A percentile compares a stretch with the other conserved stretches of the same genome.
These are phyloP conservation scores for Eurosta solidaginis DNA, from an alignment of 1,140 invertebrate species.

Conservation along the genomic window DNA sequence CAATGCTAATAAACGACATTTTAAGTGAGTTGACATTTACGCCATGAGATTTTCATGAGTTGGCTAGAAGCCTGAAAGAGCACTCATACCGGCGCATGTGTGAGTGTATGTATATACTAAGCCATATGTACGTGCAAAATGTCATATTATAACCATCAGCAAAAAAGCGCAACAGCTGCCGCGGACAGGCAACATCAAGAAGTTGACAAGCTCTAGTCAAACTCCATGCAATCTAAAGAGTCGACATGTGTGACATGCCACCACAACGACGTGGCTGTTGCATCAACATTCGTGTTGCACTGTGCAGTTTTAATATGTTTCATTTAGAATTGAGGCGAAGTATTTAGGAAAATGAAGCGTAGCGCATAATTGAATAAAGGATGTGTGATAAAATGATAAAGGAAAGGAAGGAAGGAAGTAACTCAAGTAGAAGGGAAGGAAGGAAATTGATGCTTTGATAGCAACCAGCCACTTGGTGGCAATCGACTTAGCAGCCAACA, in stretches of 20 bases:
- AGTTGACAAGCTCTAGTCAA: slow-evolving; percentile 3
- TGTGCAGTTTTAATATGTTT: not conserved
- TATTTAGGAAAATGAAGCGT: not conserved
- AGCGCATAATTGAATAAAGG: slow-evolving; percentile 12
- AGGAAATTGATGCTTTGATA: not conserved
- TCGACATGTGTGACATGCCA: not conserved
- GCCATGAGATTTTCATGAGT: slow-evolving; percentile 30
- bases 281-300: not conserved
- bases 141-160: too few relatives aligned
- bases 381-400: too few relatives aligned
- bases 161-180: slow-evolving; percentile 21
- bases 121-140: not conserved
- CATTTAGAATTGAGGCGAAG: not conserved
- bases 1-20: slow-evolving; percentile 24
- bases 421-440: too few relatives aligned
- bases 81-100: not conserved
- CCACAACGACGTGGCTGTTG: not conserved
- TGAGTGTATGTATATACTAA: not conserved
- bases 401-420: too few relatives aligned
- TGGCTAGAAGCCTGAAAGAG: not conserved
- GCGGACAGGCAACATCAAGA: slow-evolving; percentile 18
- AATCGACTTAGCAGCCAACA: not conserved
- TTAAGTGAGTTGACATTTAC: slow-evolving; percentile 30
- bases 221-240: not conserved
- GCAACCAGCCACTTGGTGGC: slow-evolving; percentile 2